Evolutionary conservation across 2,113 vertebrate species (phyloP).

Genomic region (Boleophthalmus pectinirostris): DNA sequence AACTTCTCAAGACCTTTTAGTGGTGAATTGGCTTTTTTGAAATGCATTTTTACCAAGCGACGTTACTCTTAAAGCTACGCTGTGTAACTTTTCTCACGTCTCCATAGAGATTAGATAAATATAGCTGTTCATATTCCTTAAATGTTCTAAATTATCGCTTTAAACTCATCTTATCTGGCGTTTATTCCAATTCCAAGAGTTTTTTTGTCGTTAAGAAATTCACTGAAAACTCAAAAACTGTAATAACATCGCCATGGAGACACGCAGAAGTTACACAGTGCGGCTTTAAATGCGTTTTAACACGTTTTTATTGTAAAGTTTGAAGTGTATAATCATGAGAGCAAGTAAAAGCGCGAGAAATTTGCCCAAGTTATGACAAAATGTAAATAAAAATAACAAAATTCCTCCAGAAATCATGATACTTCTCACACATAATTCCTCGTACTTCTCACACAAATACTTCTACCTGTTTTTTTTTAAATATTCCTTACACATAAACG

Average conservation of each 20-base stretch:
- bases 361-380: not conserved
- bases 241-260: too few relatives aligned
- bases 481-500: too few relatives aligned
- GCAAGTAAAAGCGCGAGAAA: not conserved
- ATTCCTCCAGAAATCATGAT: not conserved
- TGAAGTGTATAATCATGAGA: not conserved
- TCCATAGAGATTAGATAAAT: not conserved
- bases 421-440: not conserved
- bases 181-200: too few relatives aligned
- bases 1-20: not conserved
- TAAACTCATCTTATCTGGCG: too few relatives aligned
- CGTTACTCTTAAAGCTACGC: not conserved
- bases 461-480: too few relatives aligned
- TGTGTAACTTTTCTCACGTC: not conserved
- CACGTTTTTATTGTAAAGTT: not conserved
- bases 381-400: not conserved
- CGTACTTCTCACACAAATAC: not conserved
- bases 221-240: too few relatives aligned
- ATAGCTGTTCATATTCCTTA: too few relatives aligned
- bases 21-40: too few relatives aligned
- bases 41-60: too few relatives aligned
- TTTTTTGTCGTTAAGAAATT: too few relatives aligned
- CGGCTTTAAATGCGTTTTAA: not conserved
- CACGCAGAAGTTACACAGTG: not conserved
- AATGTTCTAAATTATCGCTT: too few relatives aligned